These are phyloP conservation scores for Pithys albifrons DNA, from an alignment of 2,113 vertebrate species.

Conservation along the genomic window DNA sequence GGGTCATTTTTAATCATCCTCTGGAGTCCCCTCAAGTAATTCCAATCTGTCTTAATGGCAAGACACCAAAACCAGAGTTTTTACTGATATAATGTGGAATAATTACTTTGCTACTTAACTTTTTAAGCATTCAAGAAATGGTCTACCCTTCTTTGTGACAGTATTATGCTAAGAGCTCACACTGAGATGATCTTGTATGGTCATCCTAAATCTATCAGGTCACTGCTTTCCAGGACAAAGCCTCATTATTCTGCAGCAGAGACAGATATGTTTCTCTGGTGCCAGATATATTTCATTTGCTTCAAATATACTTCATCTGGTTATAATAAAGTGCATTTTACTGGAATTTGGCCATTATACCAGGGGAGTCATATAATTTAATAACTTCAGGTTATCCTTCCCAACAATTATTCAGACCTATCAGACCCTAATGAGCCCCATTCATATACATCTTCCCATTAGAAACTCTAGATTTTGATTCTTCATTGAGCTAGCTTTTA, in stretches of 20 bases:
- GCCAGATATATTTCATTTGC: constrained; percentile 45
- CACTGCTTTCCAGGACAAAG: constrained; percentile 16
- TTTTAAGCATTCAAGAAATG: background rate
- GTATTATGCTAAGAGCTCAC: background rate
- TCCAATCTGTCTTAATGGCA: background rate
- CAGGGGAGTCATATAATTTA: constrained; percentile 40
- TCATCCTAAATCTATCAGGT: constrained; percentile 13
- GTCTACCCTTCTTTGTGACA: background rate
- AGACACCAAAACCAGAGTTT: background rate
- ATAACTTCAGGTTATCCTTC: constrained; percentile 43
- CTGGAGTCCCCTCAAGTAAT: background rate
- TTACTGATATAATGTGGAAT: background rate
- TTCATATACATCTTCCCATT: constrained; percentile 26
- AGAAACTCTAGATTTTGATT: background rate
- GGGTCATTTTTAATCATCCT: background rate
- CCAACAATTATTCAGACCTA: constrained; percentile 20
- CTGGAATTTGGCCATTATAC: constrained; percentile 40
- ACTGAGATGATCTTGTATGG: background rate
- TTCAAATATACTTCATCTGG: constrained; percentile 50
- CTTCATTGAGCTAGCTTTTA: background rate
- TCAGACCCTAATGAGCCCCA: constrained; percentile 30
- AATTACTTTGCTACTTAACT: background rate
- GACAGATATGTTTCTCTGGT: constrained; percentile 7
- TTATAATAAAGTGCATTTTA: constrained; percentile 52
- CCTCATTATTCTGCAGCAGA: constrained; percentile 26